Base-by-base conservation (phyloP, 2,888 invertebrate species). In the Dendrolimus pini region DNA sequence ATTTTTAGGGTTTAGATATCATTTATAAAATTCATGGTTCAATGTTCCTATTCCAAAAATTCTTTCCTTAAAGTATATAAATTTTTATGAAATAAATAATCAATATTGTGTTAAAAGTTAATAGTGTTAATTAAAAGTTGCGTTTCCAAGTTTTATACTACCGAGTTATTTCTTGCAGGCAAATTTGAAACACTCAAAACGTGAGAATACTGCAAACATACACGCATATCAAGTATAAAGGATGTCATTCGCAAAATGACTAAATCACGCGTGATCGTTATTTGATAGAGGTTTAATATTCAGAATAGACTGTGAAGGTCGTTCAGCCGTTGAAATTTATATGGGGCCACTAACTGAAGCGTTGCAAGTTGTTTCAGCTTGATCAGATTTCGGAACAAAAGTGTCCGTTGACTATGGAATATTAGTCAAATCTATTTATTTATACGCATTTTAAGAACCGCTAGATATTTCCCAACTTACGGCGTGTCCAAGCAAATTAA, bases 251-350 rank as follows among this genome's bases (percentile, higher is more conserved):
- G 47, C 6, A 12, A 47, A 47, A 47, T 47, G 9, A 12, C 47
- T 47, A 3, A 12, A 47, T 47, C 47, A 47, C 47, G 47, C 47
- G 12, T 12, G 12, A 12, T 47, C 9, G 47, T 47, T 47, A 12
- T 47, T 47, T 47, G 47, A 12, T 12, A 47, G 47, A 47, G 30
- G 30, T 47, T 10, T 30, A 58, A 64, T 68, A 68, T 65, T 68
- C 63, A 62, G 65, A 60, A 64, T 65, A 60, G 61, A 62, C 47
- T 30, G 42, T 59, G 60, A 69, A 72, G 71, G 73, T 61, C 65
- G 61, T 58, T 57, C 54, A 41, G 55, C 61, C 61, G 68, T 72
- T 75, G 66, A 55, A 67, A 68, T 68, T 68, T 58, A 60, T 64
- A 57, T 54, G 54, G 52, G 53, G 52, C 47, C 53, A 54, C 41